A percentile compares a stretch with the other conserved stretches of the same genome.
phyloP scores from a whole-genome alignment of 2,797 vertebrate species.

The Dryobates pubescens region DNA sequence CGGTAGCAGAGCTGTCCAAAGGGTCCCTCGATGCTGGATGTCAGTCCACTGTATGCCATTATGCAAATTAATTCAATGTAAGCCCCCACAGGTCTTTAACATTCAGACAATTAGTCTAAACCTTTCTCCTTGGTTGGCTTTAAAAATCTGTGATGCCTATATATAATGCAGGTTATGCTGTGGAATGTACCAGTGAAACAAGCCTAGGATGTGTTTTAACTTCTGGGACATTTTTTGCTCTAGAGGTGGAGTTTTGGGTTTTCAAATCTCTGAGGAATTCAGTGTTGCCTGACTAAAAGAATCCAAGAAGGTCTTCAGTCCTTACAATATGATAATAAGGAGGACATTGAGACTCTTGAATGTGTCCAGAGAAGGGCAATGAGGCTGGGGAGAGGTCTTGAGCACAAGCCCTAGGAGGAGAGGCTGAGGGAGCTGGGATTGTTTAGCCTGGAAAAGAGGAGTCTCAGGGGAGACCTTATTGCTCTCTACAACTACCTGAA shows the following conservation, averaged over 20 bases:
- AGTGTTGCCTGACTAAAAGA: neutral
- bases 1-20: neutral
- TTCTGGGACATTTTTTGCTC: neutral
- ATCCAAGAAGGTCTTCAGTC: neutral
- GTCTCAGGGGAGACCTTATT: too few relatives aligned
- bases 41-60: neutral
- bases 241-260: neutral
- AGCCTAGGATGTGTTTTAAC: neutral
- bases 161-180: neutral
- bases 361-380: too few relatives aligned
- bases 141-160: neutral
- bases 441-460: too few relatives aligned
- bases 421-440: too few relatives aligned
- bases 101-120: neutral
- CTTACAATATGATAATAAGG: neutral
- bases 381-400: too few relatives aligned
- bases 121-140: neutral
- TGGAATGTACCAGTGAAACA: neutral
- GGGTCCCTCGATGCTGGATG: neutral
- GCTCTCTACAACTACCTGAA: too few relatives aligned
- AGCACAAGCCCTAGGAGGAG: too few relatives aligned
- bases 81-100: neutral
- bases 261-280: neutral
- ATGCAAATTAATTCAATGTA: neutral
- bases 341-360: too few relatives aligned